Evolutionary conservation across 2,888 invertebrate genomes (phyloP).

Genomic region (Scotopteryx bipunctaria): DNA sequence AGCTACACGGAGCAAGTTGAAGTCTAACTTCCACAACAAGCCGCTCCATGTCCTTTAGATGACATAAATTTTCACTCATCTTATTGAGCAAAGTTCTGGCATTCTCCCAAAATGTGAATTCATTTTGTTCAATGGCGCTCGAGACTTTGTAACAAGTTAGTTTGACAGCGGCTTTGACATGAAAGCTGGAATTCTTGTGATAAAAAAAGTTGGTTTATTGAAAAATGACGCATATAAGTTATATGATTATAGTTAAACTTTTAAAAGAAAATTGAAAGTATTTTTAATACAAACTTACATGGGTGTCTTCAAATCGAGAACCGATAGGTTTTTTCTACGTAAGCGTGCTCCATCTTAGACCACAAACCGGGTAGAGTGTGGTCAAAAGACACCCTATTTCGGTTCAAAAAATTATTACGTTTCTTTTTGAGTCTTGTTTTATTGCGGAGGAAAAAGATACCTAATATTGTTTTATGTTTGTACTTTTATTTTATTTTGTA

Average conservation of each 20-base stretch:
- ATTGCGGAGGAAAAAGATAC: too few relatives aligned
- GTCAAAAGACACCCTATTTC: too few relatives aligned
- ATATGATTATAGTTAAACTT: too few relatives aligned
- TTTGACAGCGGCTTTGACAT: slow-evolving; percentile 15
- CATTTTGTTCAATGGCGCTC: slow-evolving; percentile 32
- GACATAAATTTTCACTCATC: slow-evolving; percentile 34
- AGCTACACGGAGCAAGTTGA: neutral
- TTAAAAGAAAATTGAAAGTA: too few relatives aligned
- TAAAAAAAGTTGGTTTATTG: slow-evolving; percentile 20
- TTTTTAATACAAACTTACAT: too few relatives aligned
- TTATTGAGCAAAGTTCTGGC: slow-evolving; percentile 34
- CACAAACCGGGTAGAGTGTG: too few relatives aligned
- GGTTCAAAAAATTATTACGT: too few relatives aligned
- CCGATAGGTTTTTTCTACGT: neutral
- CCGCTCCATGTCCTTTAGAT: slow-evolving; percentile 25
- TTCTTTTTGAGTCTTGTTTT: too few relatives aligned
- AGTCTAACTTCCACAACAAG: slow-evolving; percentile 17
- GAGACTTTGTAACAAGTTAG: slow-evolving; percentile 28
- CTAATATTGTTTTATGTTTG: too few relatives aligned
- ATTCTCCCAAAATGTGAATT: slow-evolving; percentile 37
- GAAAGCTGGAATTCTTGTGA: slow-evolving; percentile 7
- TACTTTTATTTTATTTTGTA: too few relatives aligned
- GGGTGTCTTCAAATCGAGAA: too few relatives aligned
- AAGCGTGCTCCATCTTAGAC: too few relatives aligned
- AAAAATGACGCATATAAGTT: slow-evolving; percentile 4